A percentile compares a stretch with the other conserved stretches of the same genome.
Evolutionary conservation across 2,888 invertebrate species (phyloP).

Genomic region (Choreutis nemorana): DNA sequence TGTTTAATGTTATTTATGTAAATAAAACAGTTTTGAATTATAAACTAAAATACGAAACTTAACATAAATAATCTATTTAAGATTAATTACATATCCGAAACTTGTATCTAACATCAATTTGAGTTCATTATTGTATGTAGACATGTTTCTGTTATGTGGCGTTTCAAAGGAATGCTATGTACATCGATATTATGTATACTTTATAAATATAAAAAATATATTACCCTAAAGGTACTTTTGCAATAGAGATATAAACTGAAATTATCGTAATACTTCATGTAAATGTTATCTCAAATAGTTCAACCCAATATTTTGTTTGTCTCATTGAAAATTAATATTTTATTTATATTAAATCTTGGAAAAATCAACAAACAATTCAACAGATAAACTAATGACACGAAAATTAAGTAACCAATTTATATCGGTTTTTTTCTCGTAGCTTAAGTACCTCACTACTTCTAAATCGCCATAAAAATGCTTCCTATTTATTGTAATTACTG

Average conservation of each 20-base stretch:
- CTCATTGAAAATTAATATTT: neutral
- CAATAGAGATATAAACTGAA: too few species aligned
- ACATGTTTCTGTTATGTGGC: too few species aligned
- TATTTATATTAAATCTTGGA: neutral
- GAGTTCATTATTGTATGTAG: too few species aligned
- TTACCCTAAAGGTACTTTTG: too few species aligned
- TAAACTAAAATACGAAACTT: too few species aligned
- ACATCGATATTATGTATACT: constrained; percentile 45
- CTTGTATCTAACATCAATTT: too few species aligned
- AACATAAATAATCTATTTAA: too few species aligned
- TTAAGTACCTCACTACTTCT: neutral
- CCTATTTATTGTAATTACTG: constrained; percentile 11
- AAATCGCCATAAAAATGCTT: constrained; percentile 4
- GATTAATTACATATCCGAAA: too few species aligned
- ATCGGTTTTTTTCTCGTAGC: neutral
- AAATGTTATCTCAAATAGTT: too few species aligned
- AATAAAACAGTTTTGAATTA: too few species aligned
- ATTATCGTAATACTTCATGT: too few species aligned
- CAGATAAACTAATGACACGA: neutral
- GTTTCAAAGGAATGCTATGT: constrained; percentile 9
- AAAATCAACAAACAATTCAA: neutral
- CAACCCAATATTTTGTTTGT: neutral
- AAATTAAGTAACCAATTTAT: neutral
- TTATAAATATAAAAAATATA: constrained; percentile 10
- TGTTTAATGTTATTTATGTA: too few species aligned